A percentile compares a stretch with the other conserved stretches of the same genome.
Evolutionary conservation across 2,113 vertebrate species (phyloP).

Genomic region (Ploceus nigricollis): DNA sequence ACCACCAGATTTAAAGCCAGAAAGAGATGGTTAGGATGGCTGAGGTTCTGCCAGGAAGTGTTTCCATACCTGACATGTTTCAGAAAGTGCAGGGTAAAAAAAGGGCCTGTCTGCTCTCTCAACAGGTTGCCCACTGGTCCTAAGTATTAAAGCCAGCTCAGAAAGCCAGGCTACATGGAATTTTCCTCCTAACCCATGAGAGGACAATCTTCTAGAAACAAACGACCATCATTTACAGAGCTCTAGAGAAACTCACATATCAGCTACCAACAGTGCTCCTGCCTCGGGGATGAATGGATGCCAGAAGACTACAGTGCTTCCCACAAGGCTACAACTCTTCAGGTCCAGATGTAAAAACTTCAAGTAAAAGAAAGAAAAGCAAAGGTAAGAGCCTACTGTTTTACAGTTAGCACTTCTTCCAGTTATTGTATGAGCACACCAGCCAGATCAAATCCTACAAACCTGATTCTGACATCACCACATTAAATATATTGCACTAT

Average conservation of each 20-base stretch:
- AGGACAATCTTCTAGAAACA: not conserved
- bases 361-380: not conserved
- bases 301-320: not conserved
- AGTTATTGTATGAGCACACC: not conserved
- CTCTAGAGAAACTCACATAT: not conserved
- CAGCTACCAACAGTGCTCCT: slow-evolving; percentile 7
- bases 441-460: not conserved
- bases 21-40: not conserved
- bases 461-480: not conserved
- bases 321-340: not conserved
- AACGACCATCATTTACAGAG: not conserved
- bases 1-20: not conserved
- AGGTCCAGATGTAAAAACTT: not conserved
- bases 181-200: not conserved
- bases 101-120: not conserved
- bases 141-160: slow-evolving; percentile 21
- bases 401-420: not conserved
- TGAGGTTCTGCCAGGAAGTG: not conserved
- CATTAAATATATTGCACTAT: not conserved
- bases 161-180: not conserved
- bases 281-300: not conserved
- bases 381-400: not conserved
- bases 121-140: not conserved
- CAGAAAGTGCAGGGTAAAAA: not conserved
- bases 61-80: not conserved